Percentiles rank a stretch among this genome's conserved stretches.
Evolutionary conservation across 2,888 invertebrate species (phyloP).

Genomic region (Heliconius erato): DNA sequence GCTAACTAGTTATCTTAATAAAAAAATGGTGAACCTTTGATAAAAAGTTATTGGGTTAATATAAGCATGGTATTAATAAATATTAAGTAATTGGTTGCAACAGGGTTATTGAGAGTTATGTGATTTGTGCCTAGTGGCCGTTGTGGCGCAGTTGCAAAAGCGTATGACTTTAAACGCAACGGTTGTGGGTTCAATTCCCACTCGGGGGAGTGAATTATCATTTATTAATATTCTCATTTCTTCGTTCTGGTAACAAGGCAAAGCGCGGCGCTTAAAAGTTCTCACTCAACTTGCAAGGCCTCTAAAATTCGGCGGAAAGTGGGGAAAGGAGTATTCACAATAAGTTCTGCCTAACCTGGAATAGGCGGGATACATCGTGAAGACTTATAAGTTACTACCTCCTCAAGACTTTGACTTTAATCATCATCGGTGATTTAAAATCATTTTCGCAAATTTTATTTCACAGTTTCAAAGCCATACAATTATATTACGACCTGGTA

Average conservation of each 20-base stretch:
- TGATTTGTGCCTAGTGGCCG: not conserved
- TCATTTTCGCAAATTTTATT: no score
- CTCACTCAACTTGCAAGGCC: no score
- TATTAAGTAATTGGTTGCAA: not conserved
- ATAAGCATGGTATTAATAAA: not conserved
- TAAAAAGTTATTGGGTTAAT: slow-evolving; percentile 1
- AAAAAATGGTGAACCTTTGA: not conserved
- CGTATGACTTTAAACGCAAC: not conserved
- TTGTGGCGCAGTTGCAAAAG: not conserved
- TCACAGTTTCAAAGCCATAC: no score
- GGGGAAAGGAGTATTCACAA: not conserved
- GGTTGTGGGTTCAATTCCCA: no score
- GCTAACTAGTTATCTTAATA: not conserved
- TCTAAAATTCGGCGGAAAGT: no score
- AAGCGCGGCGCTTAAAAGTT: no score
- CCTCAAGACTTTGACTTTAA: no score
- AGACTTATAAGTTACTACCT: not conserved
- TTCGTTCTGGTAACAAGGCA: no score
- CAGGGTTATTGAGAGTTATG: not conserved
- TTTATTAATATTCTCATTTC: no score
- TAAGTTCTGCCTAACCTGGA: not conserved
- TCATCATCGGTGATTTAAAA: no score
- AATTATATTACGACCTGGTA: no score
- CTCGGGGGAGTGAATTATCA: no score
- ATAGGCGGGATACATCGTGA: not conserved